Percentiles rank a stretch among this genome's conserved stretches.
These are phyloP conservation scores for Holothuria glaberrima DNA, from an alignment of 35 echinoderm and acorn worm genomes.

Conservation along the genomic window DNA sequence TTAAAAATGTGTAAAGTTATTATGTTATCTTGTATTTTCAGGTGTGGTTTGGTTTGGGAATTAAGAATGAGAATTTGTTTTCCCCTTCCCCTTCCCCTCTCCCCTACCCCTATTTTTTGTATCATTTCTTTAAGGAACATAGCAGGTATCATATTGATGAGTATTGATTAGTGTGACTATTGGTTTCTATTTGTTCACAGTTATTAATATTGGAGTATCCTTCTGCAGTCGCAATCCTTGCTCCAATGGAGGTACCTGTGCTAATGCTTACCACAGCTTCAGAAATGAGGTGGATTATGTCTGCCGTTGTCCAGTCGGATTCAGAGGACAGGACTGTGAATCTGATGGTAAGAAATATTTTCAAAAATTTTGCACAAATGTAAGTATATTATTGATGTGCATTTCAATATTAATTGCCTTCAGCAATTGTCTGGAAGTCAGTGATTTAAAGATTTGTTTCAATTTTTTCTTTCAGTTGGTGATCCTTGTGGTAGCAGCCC, in stretches of 20 bases:
- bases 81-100: too few species aligned
- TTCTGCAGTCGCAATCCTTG: slow-evolving; percentile 64
- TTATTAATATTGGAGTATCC: not conserved
- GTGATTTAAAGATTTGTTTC: not conserved
- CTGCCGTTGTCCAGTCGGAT: slow-evolving; percentile 76
- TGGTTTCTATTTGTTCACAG: not conserved
- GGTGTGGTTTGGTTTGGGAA: too few species aligned
- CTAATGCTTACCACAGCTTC: slow-evolving; percentile 78
- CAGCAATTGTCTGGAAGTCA: not conserved
- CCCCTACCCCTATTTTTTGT: too few species aligned
- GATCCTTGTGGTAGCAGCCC: slow-evolving; percentile 82
- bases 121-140: too few species aligned
- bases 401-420: not conserved
- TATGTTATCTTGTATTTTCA: too few species aligned
- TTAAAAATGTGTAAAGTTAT: too few species aligned
- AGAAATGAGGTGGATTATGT: slow-evolving; percentile 71
- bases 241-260: slow-evolving; percentile 63
- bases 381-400: not conserved
- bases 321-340: slow-evolving; percentile 82
- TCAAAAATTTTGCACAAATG: not conserved
- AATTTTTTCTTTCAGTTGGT: slow-evolving; percentile 38
- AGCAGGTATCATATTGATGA: too few species aligned
- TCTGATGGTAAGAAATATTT: slow-evolving; percentile 59
- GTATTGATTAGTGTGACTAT: too few species aligned
- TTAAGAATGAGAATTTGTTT: too few species aligned